Evolutionary conservation across 2,113 vertebrate genomes (phyloP).

Genomic region (Oreotrochilus melanogaster): DNA sequence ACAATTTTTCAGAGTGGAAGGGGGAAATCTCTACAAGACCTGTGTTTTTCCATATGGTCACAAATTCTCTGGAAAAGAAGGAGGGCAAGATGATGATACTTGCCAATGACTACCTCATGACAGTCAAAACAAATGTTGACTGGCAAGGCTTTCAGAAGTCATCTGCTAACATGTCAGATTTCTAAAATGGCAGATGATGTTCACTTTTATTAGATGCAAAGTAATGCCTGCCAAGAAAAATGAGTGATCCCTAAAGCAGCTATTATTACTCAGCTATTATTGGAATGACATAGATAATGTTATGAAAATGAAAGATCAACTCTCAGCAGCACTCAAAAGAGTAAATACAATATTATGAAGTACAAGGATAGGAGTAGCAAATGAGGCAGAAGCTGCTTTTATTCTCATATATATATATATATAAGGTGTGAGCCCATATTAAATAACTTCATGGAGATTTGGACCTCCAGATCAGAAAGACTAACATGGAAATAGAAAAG

Average conservation of each 20-base stretch:
- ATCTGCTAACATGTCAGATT: not conserved
- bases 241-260: not conserved
- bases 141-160: not conserved
- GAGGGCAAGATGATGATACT: not conserved
- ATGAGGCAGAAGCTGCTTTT: not conserved
- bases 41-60: not conserved
- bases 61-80: not conserved
- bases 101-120: not conserved
- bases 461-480: not conserved
- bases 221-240: not conserved
- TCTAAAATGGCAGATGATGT: constrained; percentile 2
- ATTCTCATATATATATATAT: not conserved
- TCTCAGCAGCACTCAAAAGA: not conserved
- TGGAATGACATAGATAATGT: not conserved
- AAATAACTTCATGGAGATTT: not conserved
- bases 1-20: not conserved
- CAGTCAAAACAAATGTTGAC: not conserved
- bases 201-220: constrained; percentile 22
- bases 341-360: not conserved
- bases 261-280: not conserved
- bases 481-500: not conserved
- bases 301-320: not conserved
- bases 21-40: not conserved
- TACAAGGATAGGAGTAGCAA: not conserved
- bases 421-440: not conserved